Evolutionary conservation across 2,888 invertebrate species (phyloP), one percentile per base, ranked within the genome.

Genomic region (Pammene fasciana): DNA sequence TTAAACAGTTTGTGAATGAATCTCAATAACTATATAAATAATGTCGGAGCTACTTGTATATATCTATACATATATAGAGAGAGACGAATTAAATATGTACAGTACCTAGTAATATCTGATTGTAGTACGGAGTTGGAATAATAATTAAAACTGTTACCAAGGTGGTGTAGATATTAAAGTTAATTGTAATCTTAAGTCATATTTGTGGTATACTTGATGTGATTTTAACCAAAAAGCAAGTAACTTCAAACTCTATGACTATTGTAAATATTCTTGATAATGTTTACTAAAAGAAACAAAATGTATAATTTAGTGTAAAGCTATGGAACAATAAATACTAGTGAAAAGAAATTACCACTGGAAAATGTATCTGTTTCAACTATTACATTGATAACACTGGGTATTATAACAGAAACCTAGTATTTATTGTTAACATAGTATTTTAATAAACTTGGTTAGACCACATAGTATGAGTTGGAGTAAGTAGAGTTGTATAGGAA

Each of bases 151-250:
- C 75, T 72, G 76, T 75, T 77, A 76, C 72, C 71, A 72, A 79
- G 79, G 85, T 82, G 82, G 84, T 85, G 81, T 89, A 89, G 85
- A 81, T 82, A 81, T 82, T 80, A 67, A 65, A 68, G 26, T 43
- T 41, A 73, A 71, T 72, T 74, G 77, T 79, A 79, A 76, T 75
- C 76, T 79, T 76, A 81, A 78, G 81, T 83, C 85, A 86, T 87
- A 86, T 89, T 89, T 88, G 87, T 86, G 86, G 76, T 89, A 89
- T 86, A 87, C 84, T 87, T 86, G 83, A 88, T 90, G 92, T 92
- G 91, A 92, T 92, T 89, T 86, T 83, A 90, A 90, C 90, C 90
- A 90, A 91, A 91, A 90, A 89, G 57, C 81, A 85, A 80, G 84
- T 74, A 87, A 85, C 86, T 73, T 71, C 57, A 80, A 80, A 79